These are phyloP conservation scores for Gymnobelideus leadbeateri DNA, from an alignment of 2,113 vertebrate species.

Conservation along the genomic window DNA sequence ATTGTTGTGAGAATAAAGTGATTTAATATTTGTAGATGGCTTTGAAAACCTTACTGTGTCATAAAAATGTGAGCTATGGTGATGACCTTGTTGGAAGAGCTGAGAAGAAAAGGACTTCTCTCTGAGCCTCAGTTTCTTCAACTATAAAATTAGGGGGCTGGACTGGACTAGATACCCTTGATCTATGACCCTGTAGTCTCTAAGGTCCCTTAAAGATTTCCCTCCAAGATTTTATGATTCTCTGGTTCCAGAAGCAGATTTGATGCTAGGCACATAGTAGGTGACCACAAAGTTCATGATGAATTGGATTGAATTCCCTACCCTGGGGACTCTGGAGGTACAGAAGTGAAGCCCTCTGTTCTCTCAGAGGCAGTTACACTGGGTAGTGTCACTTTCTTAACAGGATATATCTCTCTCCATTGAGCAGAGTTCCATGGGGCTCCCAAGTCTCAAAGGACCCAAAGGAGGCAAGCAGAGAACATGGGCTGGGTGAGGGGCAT, in stretches of 20 bases:
- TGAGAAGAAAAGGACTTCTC: conserved; percentile 12
- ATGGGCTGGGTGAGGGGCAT: not conserved
- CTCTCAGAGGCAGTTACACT: not conserved
- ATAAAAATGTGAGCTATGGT: not conserved
- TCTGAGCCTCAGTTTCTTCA: not conserved
- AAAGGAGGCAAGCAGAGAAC: no score
- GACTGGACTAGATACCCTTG: not conserved
- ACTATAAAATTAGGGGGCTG: not conserved
- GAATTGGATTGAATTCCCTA: not conserved
- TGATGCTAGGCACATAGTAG: not conserved
- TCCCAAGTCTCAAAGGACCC: not conserved
- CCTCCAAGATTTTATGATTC: not conserved
- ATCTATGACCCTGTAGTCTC: not conserved
- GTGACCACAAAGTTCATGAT: not conserved
- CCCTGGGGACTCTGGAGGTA: not conserved
- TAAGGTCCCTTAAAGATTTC: not conserved
- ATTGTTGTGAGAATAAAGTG: not conserved
- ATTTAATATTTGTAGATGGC: not conserved
- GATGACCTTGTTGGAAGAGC: not conserved
- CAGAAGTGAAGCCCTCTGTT: not conserved
- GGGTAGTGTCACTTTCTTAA: not conserved
- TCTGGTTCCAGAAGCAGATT: not conserved
- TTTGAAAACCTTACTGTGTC: not conserved
- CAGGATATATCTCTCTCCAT: not conserved
- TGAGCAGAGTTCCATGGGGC: not conserved